Base-by-base conservation (phyloP, 2,797 vertebrate genomes). In the Sarcophilus harrisii region DNA sequence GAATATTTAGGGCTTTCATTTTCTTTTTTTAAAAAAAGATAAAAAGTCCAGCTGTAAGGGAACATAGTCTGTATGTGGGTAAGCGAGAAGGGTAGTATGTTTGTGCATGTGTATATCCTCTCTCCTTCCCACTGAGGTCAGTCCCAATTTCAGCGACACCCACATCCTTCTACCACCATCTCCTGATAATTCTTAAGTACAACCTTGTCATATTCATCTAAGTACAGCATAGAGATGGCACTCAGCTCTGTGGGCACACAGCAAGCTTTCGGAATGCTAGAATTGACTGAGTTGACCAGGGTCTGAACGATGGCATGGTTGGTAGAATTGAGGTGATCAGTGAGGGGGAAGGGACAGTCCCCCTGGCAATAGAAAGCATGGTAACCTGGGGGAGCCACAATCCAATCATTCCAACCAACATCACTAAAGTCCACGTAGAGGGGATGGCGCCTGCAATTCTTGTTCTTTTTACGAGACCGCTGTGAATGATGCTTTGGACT, bases 181-280 rank as follows among this genome's bases (percentile, higher is more conserved):
- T 99, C 99, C 99, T 99, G 99, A 98, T 99, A 99, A 99, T 99
- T 99, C 98, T 99, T 99, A 98, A 99, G 99, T 97, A 99, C 99
- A 98, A 99, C 99, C 98, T 99, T 99, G 99, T 99, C 99, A 94
- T 99, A 99, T 98, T 99, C 99, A 92, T 99, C 99, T 98, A 99
- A 98, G 98, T 99, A 99, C 94, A 99, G 99, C 99, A 99, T 99
- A 98, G 99, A 99, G 98, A 99, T 99, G 98, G 99, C 99, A 55
- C 99, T 99, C 97, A 99, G 99, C 99, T 99, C 99, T 49, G 99
- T 99, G 98, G 99, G 99, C 96, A 99, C 99, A 45, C 99, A 99
- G 99, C 99, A 99, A 97, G 99, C 99, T 98, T 99, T 99, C 98
- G 99, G 99, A 98, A 99, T 99, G 98, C 99, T 99, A 98, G 99